phyloP scores from a whole-genome alignment of 2,113 vertebrate genomes.

The Campylorhamphus procurvoides region DNA sequence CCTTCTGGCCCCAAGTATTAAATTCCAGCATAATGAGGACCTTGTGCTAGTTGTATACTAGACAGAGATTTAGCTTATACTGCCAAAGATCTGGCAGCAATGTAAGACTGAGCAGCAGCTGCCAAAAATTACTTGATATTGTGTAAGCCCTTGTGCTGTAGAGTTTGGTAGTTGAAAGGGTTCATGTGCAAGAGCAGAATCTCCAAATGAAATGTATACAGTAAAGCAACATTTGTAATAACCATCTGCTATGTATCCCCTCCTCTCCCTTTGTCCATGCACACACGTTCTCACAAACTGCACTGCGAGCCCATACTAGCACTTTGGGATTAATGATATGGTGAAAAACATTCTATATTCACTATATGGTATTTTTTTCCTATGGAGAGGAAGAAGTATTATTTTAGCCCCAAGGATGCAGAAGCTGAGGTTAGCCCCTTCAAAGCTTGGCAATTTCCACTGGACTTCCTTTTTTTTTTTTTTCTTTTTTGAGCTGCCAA shows the following conservation, averaged over 20 bases:
- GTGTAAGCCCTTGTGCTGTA: slow-evolving; percentile 49
- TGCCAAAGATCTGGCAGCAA: slow-evolving; percentile 37
- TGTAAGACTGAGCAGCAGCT: slow-evolving; percentile 46
- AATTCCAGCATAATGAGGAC: slow-evolving; percentile 66
- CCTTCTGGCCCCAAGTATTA: slow-evolving; percentile 56
- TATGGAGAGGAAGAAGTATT: neutral
- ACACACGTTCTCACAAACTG: neutral
- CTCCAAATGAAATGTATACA: slow-evolving; percentile 40
- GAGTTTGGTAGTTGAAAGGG: neutral
- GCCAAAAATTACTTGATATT: slow-evolving; percentile 66
- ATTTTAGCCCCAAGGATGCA: neutral
- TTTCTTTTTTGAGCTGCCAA: neutral
- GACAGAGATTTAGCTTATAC: slow-evolving; percentile 43
- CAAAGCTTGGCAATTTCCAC: neutral
- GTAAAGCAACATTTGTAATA: neutral
- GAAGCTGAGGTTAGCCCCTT: neutral
- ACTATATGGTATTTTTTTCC: neutral
- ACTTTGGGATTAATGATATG: neutral
- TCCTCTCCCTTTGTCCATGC: neutral
- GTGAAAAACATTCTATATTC: neutral
- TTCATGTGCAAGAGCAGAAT: slow-evolving; percentile 11
- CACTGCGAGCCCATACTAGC: neutral
- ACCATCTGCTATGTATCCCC: neutral
- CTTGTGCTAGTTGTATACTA: slow-evolving; percentile 56
- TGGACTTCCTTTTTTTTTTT: neutral